Evolutionary conservation across 2,888 invertebrate species (phyloP).

Genomic region (Nymphalis c-album): DNA sequence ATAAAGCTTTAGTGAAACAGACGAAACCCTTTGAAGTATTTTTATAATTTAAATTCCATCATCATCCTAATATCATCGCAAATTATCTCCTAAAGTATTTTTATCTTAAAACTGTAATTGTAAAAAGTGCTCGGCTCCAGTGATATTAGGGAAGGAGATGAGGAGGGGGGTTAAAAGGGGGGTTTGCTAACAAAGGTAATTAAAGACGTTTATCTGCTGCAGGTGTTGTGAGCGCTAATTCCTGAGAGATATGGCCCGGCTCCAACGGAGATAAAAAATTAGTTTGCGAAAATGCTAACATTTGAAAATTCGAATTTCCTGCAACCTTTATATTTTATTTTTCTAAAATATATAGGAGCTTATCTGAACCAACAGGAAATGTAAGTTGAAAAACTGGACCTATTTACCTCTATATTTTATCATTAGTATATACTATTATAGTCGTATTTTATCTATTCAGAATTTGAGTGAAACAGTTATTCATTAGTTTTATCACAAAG

Average conservation of each 20-base stretch:
- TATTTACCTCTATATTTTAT: no score
- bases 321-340: not conserved
- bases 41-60: not conserved
- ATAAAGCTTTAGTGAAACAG: not conserved
- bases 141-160: constrained; percentile 27
- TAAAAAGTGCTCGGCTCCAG: constrained; percentile 15
- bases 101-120: constrained; percentile 8
- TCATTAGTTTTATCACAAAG: no score
- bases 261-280: constrained; percentile 36
- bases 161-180: constrained; percentile 31
- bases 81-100: constrained; percentile 9
- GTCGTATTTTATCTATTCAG: no score
- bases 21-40: not conserved
- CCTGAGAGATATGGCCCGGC: constrained; percentile 54
- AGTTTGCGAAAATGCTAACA: constrained; percentile 31
- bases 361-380: no score
- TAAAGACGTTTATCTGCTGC: constrained; percentile 74
- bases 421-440: no score
- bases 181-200: constrained; percentile 54
- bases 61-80: not conserved
- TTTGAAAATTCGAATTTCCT: constrained; percentile 20
- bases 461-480: no score
- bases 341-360: not conserved
- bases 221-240: constrained; percentile 64
- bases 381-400: no score